Base-by-base conservation (phyloP, 2,888 invertebrate genomes). In the Metacarcinus magister region DNA sequence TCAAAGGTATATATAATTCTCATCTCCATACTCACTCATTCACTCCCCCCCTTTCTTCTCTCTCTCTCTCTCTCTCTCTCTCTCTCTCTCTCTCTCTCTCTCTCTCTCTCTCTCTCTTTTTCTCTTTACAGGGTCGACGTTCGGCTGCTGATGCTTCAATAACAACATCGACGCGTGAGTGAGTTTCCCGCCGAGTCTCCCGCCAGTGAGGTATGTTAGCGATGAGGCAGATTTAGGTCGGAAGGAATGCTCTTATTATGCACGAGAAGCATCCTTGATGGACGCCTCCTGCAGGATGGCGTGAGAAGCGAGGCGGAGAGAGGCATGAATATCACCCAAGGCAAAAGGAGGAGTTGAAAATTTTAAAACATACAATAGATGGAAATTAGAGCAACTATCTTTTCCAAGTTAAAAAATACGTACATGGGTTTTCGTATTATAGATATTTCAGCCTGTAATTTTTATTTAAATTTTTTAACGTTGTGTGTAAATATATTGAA, bases 41-140 rank as follows among this genome's bases (percentile, higher is more conserved):
- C 89, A 28, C 89, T 89, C 89, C 28, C 89, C 13, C 89, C 28
- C 32, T 89, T 32, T 32, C 89, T 89, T 67, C 67, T 67, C 67
- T 19, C 60, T 19, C 60, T 67, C 60, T 82, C 82, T 82, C 82
- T 82, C 82, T 28, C 82, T 82, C 82, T 82, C 28, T 28, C 82
- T 28, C 82, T 82, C 82, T 28, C 67, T 67, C 67, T 67, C 67
- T 67, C 67, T 67, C 67, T 67, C 67, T 67, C 67, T 67, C 67
- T 67, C 67, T 67, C 67, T 67, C 67, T 67, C 67, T 67, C 67
- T 54, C 54, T 19, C 75, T 67, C 75, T 87, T 0, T 19, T 2
- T 10, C 87, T 19, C 32, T 87, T 28, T 23, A 10, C 32, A 7
- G 10, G 91, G 46, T 46, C 28, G n/a, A 91, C 91, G 46, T 44